A percentile compares a stretch with the other conserved stretches of the same genome.
phyloP scores from a whole-genome alignment of 2,113 vertebrate species.

The Dipodomys ordii region DNA sequence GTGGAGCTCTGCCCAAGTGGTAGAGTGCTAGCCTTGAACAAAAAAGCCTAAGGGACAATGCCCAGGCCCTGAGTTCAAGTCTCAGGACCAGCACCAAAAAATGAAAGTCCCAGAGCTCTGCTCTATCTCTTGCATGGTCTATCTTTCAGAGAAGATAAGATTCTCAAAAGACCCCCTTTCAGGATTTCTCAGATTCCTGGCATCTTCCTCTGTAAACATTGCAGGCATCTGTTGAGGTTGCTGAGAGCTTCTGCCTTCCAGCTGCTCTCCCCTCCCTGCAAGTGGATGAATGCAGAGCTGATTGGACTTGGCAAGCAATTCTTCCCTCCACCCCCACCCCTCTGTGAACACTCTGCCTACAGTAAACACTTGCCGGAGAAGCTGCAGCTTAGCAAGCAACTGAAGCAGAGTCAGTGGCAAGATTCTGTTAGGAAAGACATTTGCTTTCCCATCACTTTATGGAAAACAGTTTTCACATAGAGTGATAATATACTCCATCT shows the following conservation, averaged over 20 bases:
- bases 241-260: neutral
- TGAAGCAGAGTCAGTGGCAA: neutral
- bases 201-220: neutral
- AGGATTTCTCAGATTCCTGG: neutral
- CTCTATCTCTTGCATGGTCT: neutral
- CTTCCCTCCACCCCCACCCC: slow-evolving; percentile 19
- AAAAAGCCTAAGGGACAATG: too few relatives aligned
- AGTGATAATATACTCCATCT: neutral
- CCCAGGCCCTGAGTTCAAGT: too few relatives aligned
- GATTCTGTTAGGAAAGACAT: neutral
- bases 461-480: slow-evolving; percentile 32
- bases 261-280: neutral
- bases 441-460: neutral
- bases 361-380: neutral
- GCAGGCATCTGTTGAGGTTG: neutral
- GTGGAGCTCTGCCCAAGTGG: too few relatives aligned
- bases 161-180: neutral
- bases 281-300: neutral
- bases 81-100: too few relatives aligned
- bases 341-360: neutral
- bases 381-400: neutral
- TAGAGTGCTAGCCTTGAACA: too few relatives aligned
- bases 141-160: neutral
- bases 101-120: neutral
- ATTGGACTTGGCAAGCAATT: slow-evolving; percentile 52